Evolutionary conservation across 2,113 vertebrate species (phyloP).

Genomic region (Oenanthe melanoleuca): DNA sequence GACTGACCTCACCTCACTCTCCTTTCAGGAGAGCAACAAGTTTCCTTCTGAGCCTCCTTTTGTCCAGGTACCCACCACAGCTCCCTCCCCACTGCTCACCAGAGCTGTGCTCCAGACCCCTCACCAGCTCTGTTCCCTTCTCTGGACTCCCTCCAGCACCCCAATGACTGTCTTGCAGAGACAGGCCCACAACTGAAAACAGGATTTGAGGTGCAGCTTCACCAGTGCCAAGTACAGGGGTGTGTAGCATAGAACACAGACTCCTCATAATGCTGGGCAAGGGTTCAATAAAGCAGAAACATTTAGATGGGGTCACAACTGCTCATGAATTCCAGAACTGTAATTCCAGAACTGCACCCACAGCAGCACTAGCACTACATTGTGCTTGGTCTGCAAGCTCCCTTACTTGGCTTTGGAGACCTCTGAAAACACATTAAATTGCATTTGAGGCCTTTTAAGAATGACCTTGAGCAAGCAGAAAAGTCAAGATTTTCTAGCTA

Average conservation of each 20-base stretch:
- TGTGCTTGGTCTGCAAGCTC: not conserved
- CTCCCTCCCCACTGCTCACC: not conserved
- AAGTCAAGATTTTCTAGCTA: not conserved
- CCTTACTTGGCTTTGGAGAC: not conserved
- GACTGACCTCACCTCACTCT: not conserved
- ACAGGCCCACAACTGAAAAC: not conserved
- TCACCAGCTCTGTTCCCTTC: no score
- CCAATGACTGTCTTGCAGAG: not conserved
- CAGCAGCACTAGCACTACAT: not conserved
- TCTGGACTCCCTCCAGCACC: no score
- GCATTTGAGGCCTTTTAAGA: not conserved
- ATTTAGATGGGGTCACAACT: not conserved
- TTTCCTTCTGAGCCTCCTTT: not conserved
- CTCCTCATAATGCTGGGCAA: not conserved
- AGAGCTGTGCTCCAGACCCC: no score
- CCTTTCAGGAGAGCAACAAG: not conserved
- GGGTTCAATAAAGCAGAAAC: not conserved
- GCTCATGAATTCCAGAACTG: not conserved
- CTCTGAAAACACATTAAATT: not conserved
- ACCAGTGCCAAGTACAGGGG: not conserved
- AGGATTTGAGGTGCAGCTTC: not conserved
- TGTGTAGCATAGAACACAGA: not conserved
- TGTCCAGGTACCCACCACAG: no score
- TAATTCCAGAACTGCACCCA: not conserved
- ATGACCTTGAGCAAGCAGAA: not conserved